phyloP scores from a whole-genome alignment of 1,140 invertebrate genomes.

The Diploscapter pachys region DNA sequence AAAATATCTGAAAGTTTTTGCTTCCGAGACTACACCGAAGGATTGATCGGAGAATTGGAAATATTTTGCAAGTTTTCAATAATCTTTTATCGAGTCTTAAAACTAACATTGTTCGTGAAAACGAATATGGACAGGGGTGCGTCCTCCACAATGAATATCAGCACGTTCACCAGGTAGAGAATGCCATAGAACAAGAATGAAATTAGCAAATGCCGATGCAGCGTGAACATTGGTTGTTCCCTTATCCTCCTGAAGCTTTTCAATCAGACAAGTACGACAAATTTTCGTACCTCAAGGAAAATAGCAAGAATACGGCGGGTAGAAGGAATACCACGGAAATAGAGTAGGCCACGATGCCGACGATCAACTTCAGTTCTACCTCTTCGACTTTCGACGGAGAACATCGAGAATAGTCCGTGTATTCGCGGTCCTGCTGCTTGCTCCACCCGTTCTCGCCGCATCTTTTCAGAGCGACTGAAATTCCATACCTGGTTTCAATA shows the following conservation, averaged over 20 bases:
- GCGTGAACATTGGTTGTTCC: slow-evolving; percentile 59
- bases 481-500: background rate
- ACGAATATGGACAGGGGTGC: slow-evolving; percentile 30
- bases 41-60: too few relatives aligned
- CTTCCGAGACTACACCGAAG: too few relatives aligned
- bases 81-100: slow-evolving; percentile 2
- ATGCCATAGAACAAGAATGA: slow-evolving; percentile 63
- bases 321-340: slow-evolving; percentile 60
- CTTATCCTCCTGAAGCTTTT: slow-evolving; percentile 39
- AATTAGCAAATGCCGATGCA: slow-evolving; percentile 65
- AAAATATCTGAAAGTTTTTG: slow-evolving; percentile 40
- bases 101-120: slow-evolving; percentile 32
- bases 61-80: background rate
- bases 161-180: slow-evolving; percentile 54
- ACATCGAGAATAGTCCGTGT: slow-evolving; percentile 4
- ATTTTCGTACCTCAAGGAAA: slow-evolving; percentile 59
- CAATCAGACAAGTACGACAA: slow-evolving; percentile 58
- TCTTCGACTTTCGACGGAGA: slow-evolving; percentile 31
- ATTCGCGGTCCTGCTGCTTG: background rate
- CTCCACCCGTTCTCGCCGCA: background rate
- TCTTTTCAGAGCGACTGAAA: background rate
- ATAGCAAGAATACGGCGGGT: slow-evolving; percentile 62
- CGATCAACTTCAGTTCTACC: slow-evolving; percentile 41
- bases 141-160: slow-evolving; percentile 61
- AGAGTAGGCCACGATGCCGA: slow-evolving; percentile 56